These are phyloP conservation scores for Ceriagrion tenellum DNA, from an alignment of 2,888 invertebrate species.

Conservation along the genomic window DNA sequence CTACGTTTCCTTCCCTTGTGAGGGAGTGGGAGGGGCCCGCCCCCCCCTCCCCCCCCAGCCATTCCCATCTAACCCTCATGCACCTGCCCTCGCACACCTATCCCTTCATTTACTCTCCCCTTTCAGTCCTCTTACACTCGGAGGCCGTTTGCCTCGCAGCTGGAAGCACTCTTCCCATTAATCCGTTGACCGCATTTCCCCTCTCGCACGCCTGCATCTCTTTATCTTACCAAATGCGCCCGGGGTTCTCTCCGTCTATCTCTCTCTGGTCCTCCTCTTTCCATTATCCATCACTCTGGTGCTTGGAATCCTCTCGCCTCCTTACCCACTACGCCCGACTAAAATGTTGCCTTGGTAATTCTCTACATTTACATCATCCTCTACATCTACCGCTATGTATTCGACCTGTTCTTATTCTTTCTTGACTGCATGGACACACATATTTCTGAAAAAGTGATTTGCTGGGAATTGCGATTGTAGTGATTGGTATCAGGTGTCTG, in stretches of 20 bases:
- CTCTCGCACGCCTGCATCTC: neutral
- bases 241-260: neutral
- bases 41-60: no score
- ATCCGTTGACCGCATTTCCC: conserved; percentile 9
- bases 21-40: no score
- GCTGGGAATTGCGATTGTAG: no score
- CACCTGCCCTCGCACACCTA: neutral
- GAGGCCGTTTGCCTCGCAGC: neutral
- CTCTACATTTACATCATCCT: no score
- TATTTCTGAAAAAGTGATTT: no score
- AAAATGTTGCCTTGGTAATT: no score
- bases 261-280: no score
- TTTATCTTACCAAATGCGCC: neutral
- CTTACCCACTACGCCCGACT: neutral
- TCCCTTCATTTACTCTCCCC: neutral
- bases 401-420: no score
- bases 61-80: no score
- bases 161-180: neutral
- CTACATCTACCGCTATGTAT: no score
- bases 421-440: no score
- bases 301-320: neutral
- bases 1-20: neutral
- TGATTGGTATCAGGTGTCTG: no score
- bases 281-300: neutral
- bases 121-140: neutral